These are phyloP conservation scores for Neodiprion fabricii DNA, from an alignment of 1,140 invertebrate genomes.

Conservation along the genomic window DNA sequence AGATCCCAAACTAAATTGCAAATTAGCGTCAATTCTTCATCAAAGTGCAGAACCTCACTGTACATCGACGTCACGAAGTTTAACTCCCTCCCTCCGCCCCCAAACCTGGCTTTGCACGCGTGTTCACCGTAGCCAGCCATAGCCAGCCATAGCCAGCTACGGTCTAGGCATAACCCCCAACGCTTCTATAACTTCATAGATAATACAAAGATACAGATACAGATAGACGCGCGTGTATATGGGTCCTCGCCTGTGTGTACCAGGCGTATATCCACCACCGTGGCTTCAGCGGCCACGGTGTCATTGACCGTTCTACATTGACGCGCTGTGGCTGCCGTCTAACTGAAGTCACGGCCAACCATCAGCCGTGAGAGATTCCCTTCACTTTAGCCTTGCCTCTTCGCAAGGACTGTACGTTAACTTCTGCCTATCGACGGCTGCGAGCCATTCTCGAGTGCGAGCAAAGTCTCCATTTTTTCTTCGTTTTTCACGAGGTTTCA, in stretches of 20 bases:
- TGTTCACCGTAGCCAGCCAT: background rate
- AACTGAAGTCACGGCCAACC: constrained; percentile 61
- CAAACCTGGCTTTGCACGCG: background rate
- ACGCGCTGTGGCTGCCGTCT: constrained; percentile 58
- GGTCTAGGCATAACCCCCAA: background rate
- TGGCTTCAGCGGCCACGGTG: constrained; percentile 42
- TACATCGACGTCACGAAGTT: no score
- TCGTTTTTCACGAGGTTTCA: no score
- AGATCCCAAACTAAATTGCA: no score
- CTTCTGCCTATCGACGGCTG: no score
- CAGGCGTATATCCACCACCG: constrained; percentile 26
- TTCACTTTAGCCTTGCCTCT: constrained; percentile 14
- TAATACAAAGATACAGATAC: background rate
- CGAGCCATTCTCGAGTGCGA: no score
- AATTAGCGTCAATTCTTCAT: no score
- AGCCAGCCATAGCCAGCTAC: background rate
- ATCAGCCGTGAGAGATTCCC: constrained; percentile 58
- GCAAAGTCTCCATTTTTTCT: no score
- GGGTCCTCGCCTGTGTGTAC: constrained; percentile 36
- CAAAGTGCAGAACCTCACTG: no score
- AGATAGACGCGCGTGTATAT: background rate
- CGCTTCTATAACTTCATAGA: background rate
- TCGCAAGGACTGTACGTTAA: background rate
- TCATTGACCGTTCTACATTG: constrained; percentile 64
- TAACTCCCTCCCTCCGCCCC: no score